Conservation (phyloP, 2,888 invertebrate species). For the Mesorhabditis sp. region DNA sequence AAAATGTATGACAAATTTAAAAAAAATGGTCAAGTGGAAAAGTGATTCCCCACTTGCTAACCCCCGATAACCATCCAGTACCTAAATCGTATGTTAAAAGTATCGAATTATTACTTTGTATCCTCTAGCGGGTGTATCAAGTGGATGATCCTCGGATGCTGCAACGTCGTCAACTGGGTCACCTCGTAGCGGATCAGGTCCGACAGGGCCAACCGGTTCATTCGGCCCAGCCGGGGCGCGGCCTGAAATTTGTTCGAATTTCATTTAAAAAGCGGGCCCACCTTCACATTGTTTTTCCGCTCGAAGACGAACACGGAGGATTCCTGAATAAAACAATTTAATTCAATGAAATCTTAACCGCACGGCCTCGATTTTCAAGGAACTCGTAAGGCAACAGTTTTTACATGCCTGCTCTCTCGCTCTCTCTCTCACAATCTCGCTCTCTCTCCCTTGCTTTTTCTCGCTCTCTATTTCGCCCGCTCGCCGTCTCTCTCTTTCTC, state of each 20-base stretch:
- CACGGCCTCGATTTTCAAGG: no score
- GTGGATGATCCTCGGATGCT: conserved; percentile 50
- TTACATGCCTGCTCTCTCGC: no score
- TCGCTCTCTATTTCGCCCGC: no score
- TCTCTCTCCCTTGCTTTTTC: no score
- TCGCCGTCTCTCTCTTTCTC: no score
- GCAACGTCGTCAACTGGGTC: conserved; percentile 42
- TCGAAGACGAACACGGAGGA: conserved; percentile 51
- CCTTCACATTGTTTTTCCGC: conserved; percentile 21
- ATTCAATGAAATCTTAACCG: background rate
- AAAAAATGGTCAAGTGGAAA: no score
- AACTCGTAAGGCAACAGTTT: no score
- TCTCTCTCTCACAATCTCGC: no score
- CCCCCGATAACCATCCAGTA: background rate
- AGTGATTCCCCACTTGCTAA: no score
- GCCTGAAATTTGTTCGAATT: conserved; percentile 45
- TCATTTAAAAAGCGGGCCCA: no score
- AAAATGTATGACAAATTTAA: no score
- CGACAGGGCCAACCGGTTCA: conserved; percentile 45
- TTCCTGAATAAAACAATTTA: conserved; percentile 28
- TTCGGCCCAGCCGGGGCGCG: conserved; percentile 49
- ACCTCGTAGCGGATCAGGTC: conserved; percentile 50
- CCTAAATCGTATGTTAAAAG: background rate
- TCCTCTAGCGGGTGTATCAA: conserved; percentile 46
- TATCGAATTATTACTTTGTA: conserved; percentile 32